These are phyloP conservation scores for Columba janthina DNA, from an alignment of 2,113 vertebrate genomes.

Conservation along the genomic window DNA sequence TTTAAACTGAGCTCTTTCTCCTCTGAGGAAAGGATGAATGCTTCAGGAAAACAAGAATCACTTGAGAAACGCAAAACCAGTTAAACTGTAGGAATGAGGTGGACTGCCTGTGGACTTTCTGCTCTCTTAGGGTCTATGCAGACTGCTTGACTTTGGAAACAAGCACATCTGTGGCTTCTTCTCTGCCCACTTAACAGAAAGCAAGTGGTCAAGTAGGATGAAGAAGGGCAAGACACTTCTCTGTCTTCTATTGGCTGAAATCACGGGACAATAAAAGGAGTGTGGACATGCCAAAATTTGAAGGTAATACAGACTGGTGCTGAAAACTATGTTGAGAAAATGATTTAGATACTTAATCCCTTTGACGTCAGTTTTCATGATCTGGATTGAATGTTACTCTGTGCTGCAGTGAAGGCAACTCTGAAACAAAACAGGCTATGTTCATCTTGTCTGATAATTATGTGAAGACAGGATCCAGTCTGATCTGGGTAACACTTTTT, in stretches of 20 bases:
- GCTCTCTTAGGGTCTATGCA: not conserved
- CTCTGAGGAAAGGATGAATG: not conserved
- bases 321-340: not conserved
- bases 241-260: not conserved
- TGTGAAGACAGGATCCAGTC: not conserved
- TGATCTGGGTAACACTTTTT: not conserved
- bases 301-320: not conserved
- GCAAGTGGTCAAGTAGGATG: not conserved
- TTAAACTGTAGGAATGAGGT: not conserved
- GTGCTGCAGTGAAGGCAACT: not conserved
- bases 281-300: not conserved
- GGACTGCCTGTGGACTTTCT: not conserved
- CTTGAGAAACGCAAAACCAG: not conserved
- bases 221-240: not conserved
- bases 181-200: not conserved
- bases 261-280: not conserved
- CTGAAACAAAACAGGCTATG: not conserved
- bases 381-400: not conserved
- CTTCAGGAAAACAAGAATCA: not conserved
- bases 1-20: not conserved
- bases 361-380: not conserved
- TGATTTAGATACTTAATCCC: not conserved
- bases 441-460: not conserved
- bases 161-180: not conserved
- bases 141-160: not conserved